These are phyloP conservation scores for Polyploca ridens DNA, from an alignment of 2,888 invertebrate genomes.

Conservation along the genomic window DNA sequence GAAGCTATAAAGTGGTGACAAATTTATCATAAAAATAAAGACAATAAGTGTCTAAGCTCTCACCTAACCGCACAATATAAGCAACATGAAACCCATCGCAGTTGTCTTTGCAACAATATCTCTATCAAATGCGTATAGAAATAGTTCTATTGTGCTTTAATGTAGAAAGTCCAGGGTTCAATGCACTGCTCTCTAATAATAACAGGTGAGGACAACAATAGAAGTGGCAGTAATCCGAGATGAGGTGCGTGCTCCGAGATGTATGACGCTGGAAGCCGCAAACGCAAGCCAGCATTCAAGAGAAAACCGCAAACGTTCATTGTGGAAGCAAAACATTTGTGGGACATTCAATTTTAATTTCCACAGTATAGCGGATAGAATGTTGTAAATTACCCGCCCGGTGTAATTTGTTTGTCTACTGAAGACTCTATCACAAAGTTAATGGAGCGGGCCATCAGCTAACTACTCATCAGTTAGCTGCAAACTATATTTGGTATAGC, in stretches of 20 bases:
- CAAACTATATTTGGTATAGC: too few relatives aligned
- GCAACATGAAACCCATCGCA: background rate
- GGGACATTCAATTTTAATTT: constrained; percentile 27
- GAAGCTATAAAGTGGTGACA: background rate
- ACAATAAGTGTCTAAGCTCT: background rate
- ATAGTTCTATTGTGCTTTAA: constrained; percentile 11
- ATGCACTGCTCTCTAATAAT: constrained; percentile 42
- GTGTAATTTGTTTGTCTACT: constrained; percentile 1
- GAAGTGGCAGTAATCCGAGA: constrained; percentile 40
- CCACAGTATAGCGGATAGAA: background rate
- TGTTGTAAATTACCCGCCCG: background rate
- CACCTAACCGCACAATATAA: background rate
- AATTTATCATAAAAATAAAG: background rate
- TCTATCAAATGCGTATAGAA: constrained; percentile 12
- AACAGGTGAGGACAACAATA: constrained; percentile 43
- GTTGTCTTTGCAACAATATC: constrained; percentile 6
- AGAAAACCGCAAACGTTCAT: constrained; percentile 35
- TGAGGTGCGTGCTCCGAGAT: constrained; percentile 37
- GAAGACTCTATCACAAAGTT: background rate
- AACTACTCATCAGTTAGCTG: too few relatives aligned
- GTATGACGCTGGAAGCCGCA: constrained; percentile 17
- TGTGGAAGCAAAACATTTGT: constrained; percentile 30
- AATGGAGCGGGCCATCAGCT: too few relatives aligned
- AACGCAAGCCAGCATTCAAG: constrained; percentile 15
- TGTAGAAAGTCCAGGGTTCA: constrained; percentile 29